Base-by-base conservation (phyloP, 2,888 invertebrate species). In the Volucella zonaria region DNA sequence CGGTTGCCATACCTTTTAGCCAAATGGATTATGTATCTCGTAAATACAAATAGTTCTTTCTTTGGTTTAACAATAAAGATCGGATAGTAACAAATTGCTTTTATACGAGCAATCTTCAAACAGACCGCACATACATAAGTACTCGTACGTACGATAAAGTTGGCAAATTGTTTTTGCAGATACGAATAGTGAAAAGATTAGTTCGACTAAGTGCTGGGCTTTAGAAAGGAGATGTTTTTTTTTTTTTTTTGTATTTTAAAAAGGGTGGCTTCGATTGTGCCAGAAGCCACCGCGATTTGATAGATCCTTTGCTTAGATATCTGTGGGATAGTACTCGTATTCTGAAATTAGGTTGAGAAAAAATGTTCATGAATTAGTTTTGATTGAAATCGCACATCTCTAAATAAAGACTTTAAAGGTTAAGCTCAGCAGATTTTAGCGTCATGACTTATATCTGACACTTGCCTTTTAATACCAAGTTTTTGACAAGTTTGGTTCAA, bases 101-200 rank as follows among this genome's bases (percentile, higher is more conserved):
- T 56, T 62, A 52, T 59, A 18, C 18, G 18, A 18, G 18, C 1
- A 47, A 61, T 74, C 74, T 67, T 80, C 80, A 80, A 80, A 80
- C 51, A 45, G 74, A 80, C 81, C 81, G 81, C 81, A 75, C 81
- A 75, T 64, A 23, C 3, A 23, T 23, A 23, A 2, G 18, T 23
- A 23, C n/a, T n/a, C 2, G 6, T 31, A 31, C 6, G 31, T 31
- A 31, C 31, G 31, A 31, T 31, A 31, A 68, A 64, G 9, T 62
- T 40, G 49, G 75, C 58, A 68, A 68, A 75, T 51, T 56, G 74
- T 61, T 67, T 59, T 56, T 14, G 31, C 4, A 49, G 79, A 80
- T 80, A 52, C 45, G 18, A 56, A 61, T 67, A 49, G 61, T 51
- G 9, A 62, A 56, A 51, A 42, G 58, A 79, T 66, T 43, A 73